Percentiles rank a stretch among this genome's conserved stretches.
Conservation (phyloP, 2,797 vertebrate genomes). For the Pelobates cultripes region DNA sequence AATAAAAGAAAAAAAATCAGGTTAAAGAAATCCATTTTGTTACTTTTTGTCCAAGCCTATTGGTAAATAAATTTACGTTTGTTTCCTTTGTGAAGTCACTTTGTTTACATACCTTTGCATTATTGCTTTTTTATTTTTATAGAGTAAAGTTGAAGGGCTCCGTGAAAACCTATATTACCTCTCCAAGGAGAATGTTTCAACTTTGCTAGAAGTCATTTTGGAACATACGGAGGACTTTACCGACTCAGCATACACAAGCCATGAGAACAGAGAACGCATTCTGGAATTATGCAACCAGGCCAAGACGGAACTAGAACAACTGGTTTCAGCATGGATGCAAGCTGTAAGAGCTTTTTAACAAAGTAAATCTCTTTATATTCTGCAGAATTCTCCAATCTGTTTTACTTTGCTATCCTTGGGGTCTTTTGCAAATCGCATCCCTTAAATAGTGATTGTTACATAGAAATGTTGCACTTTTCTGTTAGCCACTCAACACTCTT, state of each 20-base stretch:
- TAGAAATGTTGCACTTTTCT: too few species aligned
- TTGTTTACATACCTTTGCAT: too few species aligned
- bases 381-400: constrained; percentile 31
- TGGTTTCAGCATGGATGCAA: constrained; percentile 85
- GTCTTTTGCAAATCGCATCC: background rate
- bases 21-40: too few species aligned
- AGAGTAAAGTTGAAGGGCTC: constrained; percentile 89
- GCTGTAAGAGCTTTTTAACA: constrained; percentile 80
- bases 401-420: background rate
- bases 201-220: constrained; percentile 85
- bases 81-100: too few species aligned
- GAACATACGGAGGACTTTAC: constrained; percentile 97
- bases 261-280: constrained; percentile 93
- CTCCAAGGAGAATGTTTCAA: constrained; percentile 81
- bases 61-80: too few species aligned
- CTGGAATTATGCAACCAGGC: constrained; percentile 85
- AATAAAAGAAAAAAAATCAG: too few species aligned
- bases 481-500: too few species aligned
- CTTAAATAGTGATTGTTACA: too few species aligned
- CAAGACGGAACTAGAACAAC: constrained; percentile 87
- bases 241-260: constrained; percentile 95
- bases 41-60: too few species aligned
- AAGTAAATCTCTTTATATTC: constrained; percentile 65
- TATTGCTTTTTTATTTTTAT: constrained; percentile 43
- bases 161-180: constrained; percentile 84